phyloP scores from a whole-genome alignment of 23 tunicate species.

The Ascidia mentula region DNA sequence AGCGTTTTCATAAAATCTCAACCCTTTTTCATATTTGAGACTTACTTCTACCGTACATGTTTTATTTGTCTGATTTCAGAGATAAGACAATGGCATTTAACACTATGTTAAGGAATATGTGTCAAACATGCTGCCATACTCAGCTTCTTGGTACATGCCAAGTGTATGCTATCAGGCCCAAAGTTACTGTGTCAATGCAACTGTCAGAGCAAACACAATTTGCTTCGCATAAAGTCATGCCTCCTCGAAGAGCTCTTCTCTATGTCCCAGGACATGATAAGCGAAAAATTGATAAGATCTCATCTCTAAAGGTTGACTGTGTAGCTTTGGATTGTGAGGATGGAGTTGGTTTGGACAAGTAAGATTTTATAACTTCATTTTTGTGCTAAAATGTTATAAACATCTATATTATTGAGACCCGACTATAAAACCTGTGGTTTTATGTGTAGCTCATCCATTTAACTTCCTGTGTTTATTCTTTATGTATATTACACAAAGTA shows the following conservation, averaged over 20 bases:
- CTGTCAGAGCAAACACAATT: not conserved
- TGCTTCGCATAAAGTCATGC: not conserved
- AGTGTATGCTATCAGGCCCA: not conserved
- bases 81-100: not conserved
- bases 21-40: too few species aligned
- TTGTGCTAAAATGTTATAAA: too few species aligned
- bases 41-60: too few species aligned
- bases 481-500: too few species aligned
- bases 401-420: too few species aligned
- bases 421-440: too few species aligned
- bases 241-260: constrained; percentile 72
- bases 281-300: constrained; percentile 73
- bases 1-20: too few species aligned
- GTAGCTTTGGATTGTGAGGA: constrained; percentile 88
- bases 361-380: constrained; percentile 3
- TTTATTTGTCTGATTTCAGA: too few species aligned
- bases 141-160: not conserved
- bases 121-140: not conserved
- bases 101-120: not conserved
- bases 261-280: constrained; percentile 94
- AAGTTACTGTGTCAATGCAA: not conserved
- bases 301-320: constrained; percentile 61
- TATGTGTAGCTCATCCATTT: too few species aligned
- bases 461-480: too few species aligned
- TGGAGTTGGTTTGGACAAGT: constrained; percentile 86